Percentiles rank a stretch among this genome's conserved stretches.
Conservation (phyloP, 2,113 vertebrate species). For the Oreocharis arfaki region DNA sequence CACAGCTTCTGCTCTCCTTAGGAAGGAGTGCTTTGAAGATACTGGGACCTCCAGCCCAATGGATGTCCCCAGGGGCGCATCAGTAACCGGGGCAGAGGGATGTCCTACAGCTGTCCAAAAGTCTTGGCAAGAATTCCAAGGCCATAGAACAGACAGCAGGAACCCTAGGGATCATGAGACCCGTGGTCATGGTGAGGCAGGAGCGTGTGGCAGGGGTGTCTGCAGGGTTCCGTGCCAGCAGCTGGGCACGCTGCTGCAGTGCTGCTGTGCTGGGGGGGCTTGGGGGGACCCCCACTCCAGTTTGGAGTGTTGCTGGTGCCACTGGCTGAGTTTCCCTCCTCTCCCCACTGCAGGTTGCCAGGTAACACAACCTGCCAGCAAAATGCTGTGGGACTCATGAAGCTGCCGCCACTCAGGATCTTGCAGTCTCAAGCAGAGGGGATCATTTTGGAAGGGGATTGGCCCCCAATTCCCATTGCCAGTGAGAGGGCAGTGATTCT, state of each 20-base stretch:
- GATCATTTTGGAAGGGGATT: not conserved
- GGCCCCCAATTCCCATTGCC: fast-evolving
- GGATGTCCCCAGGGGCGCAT: not conserved
- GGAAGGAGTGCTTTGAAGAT: not conserved
- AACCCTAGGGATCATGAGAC: not conserved
- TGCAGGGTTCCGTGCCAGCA: not conserved
- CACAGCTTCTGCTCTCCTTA: not conserved
- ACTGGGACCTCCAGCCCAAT: not conserved
- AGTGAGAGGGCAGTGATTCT: not conserved
- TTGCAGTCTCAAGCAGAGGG: not conserved
- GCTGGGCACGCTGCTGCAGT: not conserved
- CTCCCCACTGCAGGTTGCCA: constrained; percentile 53
- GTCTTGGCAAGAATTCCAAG: not conserved
- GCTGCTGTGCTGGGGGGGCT: not conserved
- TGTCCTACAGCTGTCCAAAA: not conserved
- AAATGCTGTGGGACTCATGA: not conserved
- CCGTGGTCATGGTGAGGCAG: not conserved
- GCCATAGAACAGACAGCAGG: fast-evolving
- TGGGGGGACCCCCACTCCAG: not conserved
- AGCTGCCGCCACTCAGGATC: not conserved
- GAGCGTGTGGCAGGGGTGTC: fast-evolving
- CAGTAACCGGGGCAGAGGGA: not conserved
- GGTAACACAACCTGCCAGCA: constrained; percentile 52
- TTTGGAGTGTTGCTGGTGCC: not conserved
- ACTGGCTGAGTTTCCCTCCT: not conserved